Base-by-base conservation (phyloP, 92 coral and sea anemone species). In the Hydrozoanthus gracilis region DNA sequence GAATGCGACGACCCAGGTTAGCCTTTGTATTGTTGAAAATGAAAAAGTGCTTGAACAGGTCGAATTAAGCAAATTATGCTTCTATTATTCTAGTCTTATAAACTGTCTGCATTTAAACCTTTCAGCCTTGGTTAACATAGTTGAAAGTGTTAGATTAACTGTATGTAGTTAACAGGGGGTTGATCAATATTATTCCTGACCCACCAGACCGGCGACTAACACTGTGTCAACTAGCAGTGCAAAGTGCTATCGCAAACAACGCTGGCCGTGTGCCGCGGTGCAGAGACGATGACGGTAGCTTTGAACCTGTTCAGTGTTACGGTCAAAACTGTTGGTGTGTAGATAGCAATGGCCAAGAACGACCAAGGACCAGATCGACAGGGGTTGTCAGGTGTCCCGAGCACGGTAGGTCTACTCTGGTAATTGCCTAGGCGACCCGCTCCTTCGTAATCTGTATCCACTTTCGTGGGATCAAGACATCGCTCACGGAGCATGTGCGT, bases 1-100 rank as follows among this genome's bases (percentile, higher is more conserved):
- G 72, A 87, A 2, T 94, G 98, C 51, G 71, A 83, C 73, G 87
- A 91, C 80, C 92, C 91, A 87, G 98, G 98, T 94, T 73, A 51
- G 91, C 64, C 65, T 1, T 20, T 11, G 3, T 61, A 14, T 49
- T 46, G 5, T 74, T 16, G n/a, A 13, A 44, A 8, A 13, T 0
- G n/a, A 7, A 15, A 15, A 15, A 0, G 6, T 64, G 20, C 17
- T 64, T 64, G 69, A 64, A 7, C 27, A 4, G 4, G 20, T 8
- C 17, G 1, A 27, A 70, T 8, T 5, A 4, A 27, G 2, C 39
- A 27, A 27, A 27, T 27, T 27, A 27, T 27, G 39, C 39, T 27
- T 27, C 39, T 27, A 27, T 27, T 27, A 27, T 27, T 27, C 39
- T 27, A 0, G 39, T 27, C 39, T 0, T 27, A 27, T 27, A 27